These are phyloP conservation scores for Caenorhabditis elegans DNA, from an alignment of 1,140 invertebrate species.

Conservation along the genomic window DNA sequence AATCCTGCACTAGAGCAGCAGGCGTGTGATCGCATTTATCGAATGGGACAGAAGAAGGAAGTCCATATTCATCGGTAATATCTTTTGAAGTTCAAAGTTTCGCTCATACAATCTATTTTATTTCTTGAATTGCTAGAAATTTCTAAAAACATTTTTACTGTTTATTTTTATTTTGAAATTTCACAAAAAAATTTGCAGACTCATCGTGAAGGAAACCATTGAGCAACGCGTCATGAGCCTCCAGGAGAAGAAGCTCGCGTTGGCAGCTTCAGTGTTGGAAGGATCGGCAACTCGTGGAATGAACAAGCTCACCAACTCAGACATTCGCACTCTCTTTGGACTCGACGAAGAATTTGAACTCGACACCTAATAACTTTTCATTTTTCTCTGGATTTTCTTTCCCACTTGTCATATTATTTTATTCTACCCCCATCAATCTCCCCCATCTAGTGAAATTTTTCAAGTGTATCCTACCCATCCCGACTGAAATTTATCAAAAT, in stretches of 20 bases:
- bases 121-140: too few species aligned
- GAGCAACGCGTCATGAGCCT: constrained; percentile 79
- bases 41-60: constrained; percentile 80
- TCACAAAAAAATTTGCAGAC: constrained; percentile 73
- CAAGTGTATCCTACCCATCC: too few species aligned
- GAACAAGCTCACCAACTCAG: constrained; percentile 76
- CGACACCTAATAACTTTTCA: too few species aligned
- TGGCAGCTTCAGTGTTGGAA: constrained; percentile 77
- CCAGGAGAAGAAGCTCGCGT: constrained; percentile 78
- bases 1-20: constrained; percentile 89
- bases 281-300: constrained; percentile 72
- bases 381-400: too few species aligned
- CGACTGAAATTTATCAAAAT: too few species aligned
- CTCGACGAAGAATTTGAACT: too few species aligned
- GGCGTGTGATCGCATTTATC: constrained; percentile 85
- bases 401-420: too few species aligned
- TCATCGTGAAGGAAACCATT: constrained; percentile 80
- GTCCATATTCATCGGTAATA: constrained; percentile 81
- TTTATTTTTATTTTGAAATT: too few species aligned
- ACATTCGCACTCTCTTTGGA: constrained; percentile 78
- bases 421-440: too few species aligned
- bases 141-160: too few species aligned
- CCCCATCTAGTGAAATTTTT: too few species aligned
- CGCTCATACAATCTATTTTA: too few species aligned
- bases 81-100: background rate